Conservation (phyloP, 2,113 vertebrate species). For the Embiotoca jacksoni region DNA sequence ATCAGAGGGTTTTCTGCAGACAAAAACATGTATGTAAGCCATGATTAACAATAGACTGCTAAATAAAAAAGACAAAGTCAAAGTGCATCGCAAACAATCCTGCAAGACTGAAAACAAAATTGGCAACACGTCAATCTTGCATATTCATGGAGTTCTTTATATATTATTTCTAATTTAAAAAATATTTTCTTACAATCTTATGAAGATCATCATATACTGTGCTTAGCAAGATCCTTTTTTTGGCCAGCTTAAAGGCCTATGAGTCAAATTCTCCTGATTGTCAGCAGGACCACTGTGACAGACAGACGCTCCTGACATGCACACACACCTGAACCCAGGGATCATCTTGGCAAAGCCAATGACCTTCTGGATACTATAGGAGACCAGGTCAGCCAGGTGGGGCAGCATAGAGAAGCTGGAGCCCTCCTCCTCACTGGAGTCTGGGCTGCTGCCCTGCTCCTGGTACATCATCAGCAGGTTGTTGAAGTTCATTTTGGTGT, state of each 20-base stretch:
- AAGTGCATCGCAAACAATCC: not conserved
- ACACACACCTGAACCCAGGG: constrained; percentile 93
- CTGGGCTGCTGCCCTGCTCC: constrained; percentile 83
- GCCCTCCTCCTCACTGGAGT: constrained; percentile 82
- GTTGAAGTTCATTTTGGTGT: constrained; percentile 86
- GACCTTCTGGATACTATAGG: constrained; percentile 98
- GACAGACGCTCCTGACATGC: not conserved
- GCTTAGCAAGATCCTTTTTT: not conserved
- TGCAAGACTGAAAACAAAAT: not conserved
- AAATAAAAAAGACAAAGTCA: too few relatives aligned
- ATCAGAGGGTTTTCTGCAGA: not conserved
- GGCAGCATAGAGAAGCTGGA: constrained; percentile 93
- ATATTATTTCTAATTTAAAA: not conserved
- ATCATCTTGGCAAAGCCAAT: constrained; percentile 99
- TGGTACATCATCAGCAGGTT: constrained; percentile 87
- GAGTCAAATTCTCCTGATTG: not conserved
- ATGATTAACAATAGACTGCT: not conserved
- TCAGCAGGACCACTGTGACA: too few relatives aligned
- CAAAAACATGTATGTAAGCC: too few relatives aligned
- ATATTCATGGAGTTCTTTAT: too few relatives aligned
- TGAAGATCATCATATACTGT: not conserved
- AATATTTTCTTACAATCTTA: not conserved
- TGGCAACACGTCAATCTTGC: too few relatives aligned
- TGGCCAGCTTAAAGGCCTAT: too few relatives aligned
- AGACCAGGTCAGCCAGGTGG: constrained; percentile 95